phyloP scores from a whole-genome alignment of 2,888 invertebrate species.

The Exephanes ischioxanthus region DNA sequence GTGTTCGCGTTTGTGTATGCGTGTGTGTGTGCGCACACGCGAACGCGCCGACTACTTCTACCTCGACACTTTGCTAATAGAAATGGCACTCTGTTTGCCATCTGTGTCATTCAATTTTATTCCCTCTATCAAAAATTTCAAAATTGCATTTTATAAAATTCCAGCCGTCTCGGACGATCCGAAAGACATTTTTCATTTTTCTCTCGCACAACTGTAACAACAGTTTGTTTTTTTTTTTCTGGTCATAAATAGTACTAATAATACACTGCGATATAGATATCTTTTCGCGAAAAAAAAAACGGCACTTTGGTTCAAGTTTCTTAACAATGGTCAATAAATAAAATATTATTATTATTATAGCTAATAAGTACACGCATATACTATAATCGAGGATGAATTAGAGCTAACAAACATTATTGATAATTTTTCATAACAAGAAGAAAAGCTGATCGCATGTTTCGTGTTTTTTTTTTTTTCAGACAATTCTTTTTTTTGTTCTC shows the following conservation, averaged over 20 bases:
- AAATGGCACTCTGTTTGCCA: conserved; percentile 80
- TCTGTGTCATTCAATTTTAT: conserved; percentile 32
- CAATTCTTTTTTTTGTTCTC: not conserved
- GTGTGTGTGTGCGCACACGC: conserved; percentile 9
- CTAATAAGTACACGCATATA: conserved; percentile 9
- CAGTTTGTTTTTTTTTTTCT: not conserved
- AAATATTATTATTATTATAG: not conserved
- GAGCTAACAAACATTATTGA: not conserved
- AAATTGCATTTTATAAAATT: conserved; percentile 29
- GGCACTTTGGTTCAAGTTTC: conserved; percentile 26
- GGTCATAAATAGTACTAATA: conserved; percentile 5
- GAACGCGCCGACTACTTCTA: conserved; percentile 23
- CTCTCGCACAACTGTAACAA: not conserved
- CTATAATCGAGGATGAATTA: not conserved
- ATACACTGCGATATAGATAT: conserved; percentile 17
- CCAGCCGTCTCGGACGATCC: conserved; percentile 23
- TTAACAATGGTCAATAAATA: conserved; percentile 37
- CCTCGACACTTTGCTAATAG: conserved; percentile 77
- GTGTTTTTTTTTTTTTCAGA: not conserved
- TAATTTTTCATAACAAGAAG: not conserved
- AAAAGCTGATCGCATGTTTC: not conserved
- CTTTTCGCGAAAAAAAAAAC: conserved; percentile 8
- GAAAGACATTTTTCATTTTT: conserved; percentile 23
- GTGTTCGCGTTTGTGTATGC: conserved; percentile 13
- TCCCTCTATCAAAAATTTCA: not conserved